A percentile compares a stretch with the other conserved stretches of the same genome.
phyloP scores from a whole-genome alignment of 2,113 vertebrate species.

The Crotalus tigris region DNA sequence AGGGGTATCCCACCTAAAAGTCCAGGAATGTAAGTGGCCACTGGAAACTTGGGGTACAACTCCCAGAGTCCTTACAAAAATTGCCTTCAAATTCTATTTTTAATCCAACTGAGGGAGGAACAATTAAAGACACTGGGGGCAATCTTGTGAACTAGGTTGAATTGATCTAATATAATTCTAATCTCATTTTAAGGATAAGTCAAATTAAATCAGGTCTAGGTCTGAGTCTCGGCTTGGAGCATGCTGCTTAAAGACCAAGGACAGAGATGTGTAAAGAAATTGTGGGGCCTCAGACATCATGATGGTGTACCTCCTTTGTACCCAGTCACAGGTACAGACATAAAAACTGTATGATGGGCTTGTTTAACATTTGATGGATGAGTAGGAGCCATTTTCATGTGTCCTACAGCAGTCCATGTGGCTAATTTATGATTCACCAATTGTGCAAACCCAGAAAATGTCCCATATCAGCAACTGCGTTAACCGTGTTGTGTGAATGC shows the following conservation, averaged over 20 bases:
- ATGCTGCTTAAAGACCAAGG: not conserved
- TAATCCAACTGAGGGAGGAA: not conserved
- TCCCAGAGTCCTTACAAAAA: not conserved
- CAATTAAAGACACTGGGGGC: not conserved
- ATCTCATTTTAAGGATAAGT: not conserved
- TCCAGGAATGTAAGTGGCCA: not conserved
- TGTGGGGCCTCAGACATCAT: not conserved
- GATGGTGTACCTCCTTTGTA: not conserved
- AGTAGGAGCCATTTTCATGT: not conserved
- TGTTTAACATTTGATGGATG: too few species aligned
- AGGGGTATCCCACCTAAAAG: not conserved
- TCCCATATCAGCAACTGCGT: not conserved
- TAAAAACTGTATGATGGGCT: too few species aligned
- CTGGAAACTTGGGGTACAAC: not conserved
- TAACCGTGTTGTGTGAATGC: too few species aligned
- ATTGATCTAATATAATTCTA: not conserved
- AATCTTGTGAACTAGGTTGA: not conserved
- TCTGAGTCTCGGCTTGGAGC: not conserved
- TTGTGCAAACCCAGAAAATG: not conserved
- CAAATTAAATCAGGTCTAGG: not conserved
- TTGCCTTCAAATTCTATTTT: not conserved
- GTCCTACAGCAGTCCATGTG: not conserved
- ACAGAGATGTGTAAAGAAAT: not conserved
- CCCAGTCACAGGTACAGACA: too few species aligned
- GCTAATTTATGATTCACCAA: not conserved